Conservation (phyloP, 2,888 invertebrate genomes). For the Spilosoma lubricipeda region DNA sequence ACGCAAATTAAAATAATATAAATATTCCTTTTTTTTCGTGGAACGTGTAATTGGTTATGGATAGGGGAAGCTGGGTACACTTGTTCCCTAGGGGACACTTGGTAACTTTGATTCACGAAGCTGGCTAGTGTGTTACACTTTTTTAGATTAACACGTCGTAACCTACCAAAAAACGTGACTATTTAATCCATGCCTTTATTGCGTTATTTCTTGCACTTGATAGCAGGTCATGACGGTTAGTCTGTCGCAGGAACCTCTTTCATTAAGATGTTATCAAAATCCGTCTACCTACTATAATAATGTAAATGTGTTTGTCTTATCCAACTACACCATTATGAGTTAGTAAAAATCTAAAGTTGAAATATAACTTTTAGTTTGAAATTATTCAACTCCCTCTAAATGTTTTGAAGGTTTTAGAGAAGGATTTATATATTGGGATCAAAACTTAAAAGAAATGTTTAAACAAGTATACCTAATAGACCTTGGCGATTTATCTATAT, state of each 20-base stretch:
- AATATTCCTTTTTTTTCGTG: no score
- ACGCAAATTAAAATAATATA: no score
- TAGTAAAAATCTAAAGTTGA: neutral
- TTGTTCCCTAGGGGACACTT: no score
- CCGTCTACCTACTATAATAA: neutral
- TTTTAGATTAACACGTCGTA: no score
- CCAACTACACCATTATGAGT: neutral
- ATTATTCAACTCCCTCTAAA: neutral
- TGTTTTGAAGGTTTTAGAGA: neutral
- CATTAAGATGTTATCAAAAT: slow-evolving; percentile 49
- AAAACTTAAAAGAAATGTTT: neutral
- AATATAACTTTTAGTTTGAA: neutral
- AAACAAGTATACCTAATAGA: no score
- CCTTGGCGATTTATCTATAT: no score
- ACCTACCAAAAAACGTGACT: neutral
- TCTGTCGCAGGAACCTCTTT: slow-evolving; percentile 35
- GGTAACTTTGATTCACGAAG: no score
- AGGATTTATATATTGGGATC: neutral
- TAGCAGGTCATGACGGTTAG: neutral
- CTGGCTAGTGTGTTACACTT: no score
- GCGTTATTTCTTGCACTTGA: neutral
- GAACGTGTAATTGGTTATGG: no score
- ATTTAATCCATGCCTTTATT: neutral
- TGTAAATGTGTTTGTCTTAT: neutral
- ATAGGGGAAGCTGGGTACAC: no score